These are phyloP conservation scores for Tetranychus piercei DNA, from an alignment of 2,888 invertebrate genomes.

Conservation along the genomic window DNA sequence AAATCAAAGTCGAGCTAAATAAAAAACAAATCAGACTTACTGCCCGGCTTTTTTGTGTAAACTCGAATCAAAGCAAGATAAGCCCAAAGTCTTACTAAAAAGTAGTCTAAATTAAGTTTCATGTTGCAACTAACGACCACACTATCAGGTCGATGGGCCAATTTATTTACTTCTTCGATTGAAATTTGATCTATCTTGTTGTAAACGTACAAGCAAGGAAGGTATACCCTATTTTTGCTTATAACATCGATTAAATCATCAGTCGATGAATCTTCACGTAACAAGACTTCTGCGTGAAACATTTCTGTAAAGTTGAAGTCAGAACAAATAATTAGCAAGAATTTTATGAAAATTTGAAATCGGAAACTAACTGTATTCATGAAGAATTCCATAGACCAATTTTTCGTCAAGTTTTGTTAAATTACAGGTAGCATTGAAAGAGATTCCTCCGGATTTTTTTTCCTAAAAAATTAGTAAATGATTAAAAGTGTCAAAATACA, in stretches of 20 bases:
- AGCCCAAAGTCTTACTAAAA: slow-evolving; percentile 82
- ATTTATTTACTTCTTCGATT: slow-evolving; percentile 87
- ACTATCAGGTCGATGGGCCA: slow-evolving; percentile 67
- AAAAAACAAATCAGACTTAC: slow-evolving; percentile 27
- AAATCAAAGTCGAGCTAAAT: background rate
- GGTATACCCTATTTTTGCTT: slow-evolving; percentile 77
- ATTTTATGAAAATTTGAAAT: slow-evolving; percentile 14
- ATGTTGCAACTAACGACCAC: slow-evolving; percentile 97
- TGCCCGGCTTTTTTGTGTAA: slow-evolving; percentile 94
- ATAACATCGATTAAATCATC: slow-evolving; percentile 98
- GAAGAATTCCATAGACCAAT: slow-evolving; percentile 88
- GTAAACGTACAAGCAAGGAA: slow-evolving; percentile 94
- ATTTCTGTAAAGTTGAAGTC: slow-evolving; percentile 26
- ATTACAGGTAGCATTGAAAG: slow-evolving; percentile 87
- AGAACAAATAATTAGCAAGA: background rate
- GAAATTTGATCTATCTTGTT: slow-evolving; percentile 98
- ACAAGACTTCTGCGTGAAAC: slow-evolving; percentile 80
- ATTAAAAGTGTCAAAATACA: slow-evolving; percentile 2
- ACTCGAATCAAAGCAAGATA: slow-evolving; percentile 77
- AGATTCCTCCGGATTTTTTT: slow-evolving; percentile 87
- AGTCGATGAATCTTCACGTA: slow-evolving; percentile 81
- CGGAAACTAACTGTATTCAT: slow-evolving; percentile 73
- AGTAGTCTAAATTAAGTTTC: slow-evolving; percentile 88
- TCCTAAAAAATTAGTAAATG: slow-evolving; percentile 37
- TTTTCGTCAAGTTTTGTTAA: slow-evolving; percentile 86